Conservation (phyloP, 1,140 invertebrate species). For the Zeugodacus cucurbitae region DNA sequence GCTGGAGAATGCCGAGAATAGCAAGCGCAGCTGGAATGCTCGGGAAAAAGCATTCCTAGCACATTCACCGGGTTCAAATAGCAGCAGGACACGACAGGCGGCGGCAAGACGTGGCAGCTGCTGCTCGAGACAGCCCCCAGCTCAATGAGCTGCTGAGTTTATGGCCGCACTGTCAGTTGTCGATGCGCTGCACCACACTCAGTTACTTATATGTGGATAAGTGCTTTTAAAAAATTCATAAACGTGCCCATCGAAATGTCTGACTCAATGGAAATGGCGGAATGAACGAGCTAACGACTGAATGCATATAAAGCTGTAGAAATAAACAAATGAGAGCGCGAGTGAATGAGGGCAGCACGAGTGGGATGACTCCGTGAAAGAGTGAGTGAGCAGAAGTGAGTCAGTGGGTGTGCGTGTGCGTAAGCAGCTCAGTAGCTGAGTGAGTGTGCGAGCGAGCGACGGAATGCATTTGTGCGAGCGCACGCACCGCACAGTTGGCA, state of each 20-base stretch:
- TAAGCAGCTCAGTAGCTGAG: background rate
- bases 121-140: background rate
- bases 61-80: background rate
- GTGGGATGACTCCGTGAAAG: too few relatives aligned
- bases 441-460: background rate
- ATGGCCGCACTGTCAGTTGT: background rate
- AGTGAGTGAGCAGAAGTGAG: too few relatives aligned
- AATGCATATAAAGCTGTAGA: background rate
- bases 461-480: background rate
- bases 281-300: background rate
- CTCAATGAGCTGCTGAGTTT: background rate
- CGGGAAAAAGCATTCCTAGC: background rate
- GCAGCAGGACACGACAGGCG: background rate
- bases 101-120: too few relatives aligned
- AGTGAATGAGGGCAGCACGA: background rate
- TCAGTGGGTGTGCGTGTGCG: too few relatives aligned
- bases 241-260: background rate
- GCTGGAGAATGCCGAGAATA: background rate
- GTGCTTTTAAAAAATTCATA: constrained; percentile 12
- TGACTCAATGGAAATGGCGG: background rate
- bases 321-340: background rate
- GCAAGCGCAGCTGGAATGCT: background rate
- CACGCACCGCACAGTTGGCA: background rate
- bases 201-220: background rate
- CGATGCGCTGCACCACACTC: background rate